phyloP scores from a whole-genome alignment of 37 sponge, comb jelly and placozoan species.

The Ephydatia muelleri region DNA sequence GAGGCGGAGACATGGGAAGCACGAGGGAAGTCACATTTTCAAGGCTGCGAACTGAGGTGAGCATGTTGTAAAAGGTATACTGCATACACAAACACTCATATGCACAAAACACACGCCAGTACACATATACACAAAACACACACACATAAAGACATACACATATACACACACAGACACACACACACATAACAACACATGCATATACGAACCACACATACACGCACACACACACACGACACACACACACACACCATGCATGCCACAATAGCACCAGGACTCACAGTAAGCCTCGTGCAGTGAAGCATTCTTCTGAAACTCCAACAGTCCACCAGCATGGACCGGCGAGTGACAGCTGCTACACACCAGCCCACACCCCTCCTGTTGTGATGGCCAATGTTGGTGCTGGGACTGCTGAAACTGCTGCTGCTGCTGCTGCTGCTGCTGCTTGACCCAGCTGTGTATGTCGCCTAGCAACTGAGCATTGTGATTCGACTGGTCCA shows the following conservation, averaged over 20 bases:
- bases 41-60: neutral
- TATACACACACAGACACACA: neutral
- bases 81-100: neutral
- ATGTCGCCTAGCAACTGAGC: neutral
- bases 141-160: neutral
- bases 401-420: neutral
- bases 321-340: neutral
- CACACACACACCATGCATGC: neutral
- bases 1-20: neutral
- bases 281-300: neutral
- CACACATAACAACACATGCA: conserved; percentile 4
- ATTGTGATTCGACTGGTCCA: neutral
- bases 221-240: conserved; percentile 22
- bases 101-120: conserved; percentile 15
- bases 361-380: neutral
- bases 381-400: neutral
- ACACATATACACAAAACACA: neutral
- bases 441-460: neutral
- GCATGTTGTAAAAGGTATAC: neutral
- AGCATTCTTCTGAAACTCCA: neutral
- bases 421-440: neutral
- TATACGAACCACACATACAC: conserved; percentile 17
- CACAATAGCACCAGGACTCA: neutral
- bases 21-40: neutral
- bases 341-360: neutral